Base-by-base conservation (phyloP, 1,140 invertebrate genomes). In the Ctenoplectra terminalis region DNA sequence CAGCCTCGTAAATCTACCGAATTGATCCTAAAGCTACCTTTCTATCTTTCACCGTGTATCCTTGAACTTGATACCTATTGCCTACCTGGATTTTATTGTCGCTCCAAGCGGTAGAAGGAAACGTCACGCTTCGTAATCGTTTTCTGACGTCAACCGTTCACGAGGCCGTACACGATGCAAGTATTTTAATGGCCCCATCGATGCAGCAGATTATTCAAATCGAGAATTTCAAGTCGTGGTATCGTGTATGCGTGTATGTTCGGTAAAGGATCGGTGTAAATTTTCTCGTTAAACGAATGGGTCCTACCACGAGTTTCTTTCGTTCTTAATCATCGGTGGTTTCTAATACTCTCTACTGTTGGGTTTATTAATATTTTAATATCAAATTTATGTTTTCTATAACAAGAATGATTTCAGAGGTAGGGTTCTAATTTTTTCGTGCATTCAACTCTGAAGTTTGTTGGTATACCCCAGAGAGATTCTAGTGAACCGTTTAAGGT, bases 1-100 rank as follows among this genome's bases (percentile, higher is more conserved):
- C 26, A 31, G 11, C 43, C 8, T 43, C 69, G 69, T 79, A 79
- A 73, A 80, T 63, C 46, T 20, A 23, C 34, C n/a, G 58, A 73
- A 63, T 64, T 73, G 48, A 79, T 43, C 69, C 58, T 34, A 20
- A 73, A 48, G 5, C 23, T 34, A 2, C 17, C 34, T n/a, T 3
- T 64, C 48, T 37, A 26, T 60, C 66, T 26, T 58, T 40, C 40
- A 11, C 17, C 37, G 37, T 43, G 6, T 20, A 43, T 5, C 58
- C 70, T 43, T 72, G 77, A 80, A 73, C 77, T 73, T 80, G 70
- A 73, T 80, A 80, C 48, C 48, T 63, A 64, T 46, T 48, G 37
- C 37, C 56, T 79, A 63, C 69, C 77, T 73, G 77, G 23, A 63
- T 63, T 73, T 73, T 73, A 80, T 73, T 63, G 70, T 31, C 43